A percentile compares a stretch with the other conserved stretches of the same genome.
These are phyloP conservation scores for Acronicta psi DNA, from an alignment of 2,888 invertebrate species.

Conservation along the genomic window DNA sequence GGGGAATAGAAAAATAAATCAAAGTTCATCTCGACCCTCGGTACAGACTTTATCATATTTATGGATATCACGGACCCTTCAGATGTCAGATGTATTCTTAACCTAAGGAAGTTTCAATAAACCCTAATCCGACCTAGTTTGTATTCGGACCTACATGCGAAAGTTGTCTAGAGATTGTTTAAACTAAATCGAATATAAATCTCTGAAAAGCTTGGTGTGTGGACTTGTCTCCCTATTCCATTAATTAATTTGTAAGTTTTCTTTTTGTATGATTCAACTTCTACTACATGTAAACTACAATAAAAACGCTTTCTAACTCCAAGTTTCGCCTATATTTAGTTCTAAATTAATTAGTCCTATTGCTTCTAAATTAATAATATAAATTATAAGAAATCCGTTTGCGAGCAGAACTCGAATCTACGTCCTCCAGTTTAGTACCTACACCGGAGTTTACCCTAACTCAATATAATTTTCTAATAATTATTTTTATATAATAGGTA, in stretches of 20 bases:
- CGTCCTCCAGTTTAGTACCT: too few species aligned
- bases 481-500: too few species aligned
- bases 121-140: slow-evolving; percentile 43
- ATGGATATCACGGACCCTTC: slow-evolving; percentile 28
- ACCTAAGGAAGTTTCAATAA: slow-evolving; percentile 33
- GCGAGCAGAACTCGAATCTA: too few species aligned
- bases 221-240: not conserved
- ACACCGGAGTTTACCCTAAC: too few species aligned
- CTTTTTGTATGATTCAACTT: too few species aligned
- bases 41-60: slow-evolving; percentile 28
- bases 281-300: too few species aligned
- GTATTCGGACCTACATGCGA: slow-evolving; percentile 17
- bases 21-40: slow-evolving; percentile 25
- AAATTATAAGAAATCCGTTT: too few species aligned
- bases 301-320: too few species aligned
- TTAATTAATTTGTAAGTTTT: not conserved
- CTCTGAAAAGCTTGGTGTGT: not conserved
- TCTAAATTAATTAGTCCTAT: too few species aligned
- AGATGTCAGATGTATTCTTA: slow-evolving; percentile 19
- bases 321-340: too few species aligned
- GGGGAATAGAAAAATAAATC: slow-evolving; percentile 26
- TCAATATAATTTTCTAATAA: too few species aligned
- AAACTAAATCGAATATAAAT: not conserved
- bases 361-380: too few species aligned
- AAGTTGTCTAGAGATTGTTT: slow-evolving; percentile 17